Percentiles rank a stretch among this genome's conserved stretches.
Evolutionary conservation across 2,797 vertebrate genomes (phyloP).

Genomic region (Aulostomus chinensis): DNA sequence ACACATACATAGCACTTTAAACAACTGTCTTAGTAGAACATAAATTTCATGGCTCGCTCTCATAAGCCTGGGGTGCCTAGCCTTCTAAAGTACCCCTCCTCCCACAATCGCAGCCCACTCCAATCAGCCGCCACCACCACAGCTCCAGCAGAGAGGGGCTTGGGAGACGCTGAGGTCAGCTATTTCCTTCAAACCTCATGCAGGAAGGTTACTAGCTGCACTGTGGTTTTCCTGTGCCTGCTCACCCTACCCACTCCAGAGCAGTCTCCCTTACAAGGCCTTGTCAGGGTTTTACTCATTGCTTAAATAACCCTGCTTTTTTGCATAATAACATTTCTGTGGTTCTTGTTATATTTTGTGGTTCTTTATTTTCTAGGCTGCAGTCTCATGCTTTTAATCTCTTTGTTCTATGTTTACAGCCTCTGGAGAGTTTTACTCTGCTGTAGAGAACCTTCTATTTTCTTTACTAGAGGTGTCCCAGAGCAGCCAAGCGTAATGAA

Average conservation of each 20-base stretch:
- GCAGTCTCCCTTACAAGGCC: slow-evolving; percentile 21
- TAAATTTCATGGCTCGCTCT: slow-evolving; percentile 40
- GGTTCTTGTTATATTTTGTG: slow-evolving; percentile 33
- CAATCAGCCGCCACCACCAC: slow-evolving; percentile 56
- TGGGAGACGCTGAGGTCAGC: slow-evolving; percentile 72
- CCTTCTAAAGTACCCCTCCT: slow-evolving; percentile 36
- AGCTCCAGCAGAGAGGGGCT: slow-evolving; percentile 48
- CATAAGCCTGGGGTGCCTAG: slow-evolving; percentile 40
- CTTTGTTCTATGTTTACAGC: slow-evolving; percentile 2
- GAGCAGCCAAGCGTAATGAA: slow-evolving; percentile 27
- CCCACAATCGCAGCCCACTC: slow-evolving; percentile 44
- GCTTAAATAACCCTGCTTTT: slow-evolving; percentile 31
- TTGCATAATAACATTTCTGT: slow-evolving; percentile 48
- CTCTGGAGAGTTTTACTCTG: slow-evolving; percentile 22
- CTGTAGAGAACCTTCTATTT: slow-evolving; percentile 16
- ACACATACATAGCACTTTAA: background rate
- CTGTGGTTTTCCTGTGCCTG: slow-evolving; percentile 65
- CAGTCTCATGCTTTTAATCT: slow-evolving; percentile 29
- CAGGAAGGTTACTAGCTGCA: slow-evolving; percentile 47
- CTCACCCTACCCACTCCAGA: slow-evolving; percentile 39
- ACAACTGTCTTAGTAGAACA: slow-evolving; percentile 19
- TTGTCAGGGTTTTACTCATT: slow-evolving; percentile 37
- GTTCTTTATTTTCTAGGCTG: slow-evolving; percentile 15
- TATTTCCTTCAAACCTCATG: slow-evolving; percentile 62
- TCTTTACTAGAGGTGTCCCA: slow-evolving; percentile 15